These are phyloP conservation scores for Xestobium rufovillosum DNA, from an alignment of 2,888 invertebrate species.

Conservation along the genomic window DNA sequence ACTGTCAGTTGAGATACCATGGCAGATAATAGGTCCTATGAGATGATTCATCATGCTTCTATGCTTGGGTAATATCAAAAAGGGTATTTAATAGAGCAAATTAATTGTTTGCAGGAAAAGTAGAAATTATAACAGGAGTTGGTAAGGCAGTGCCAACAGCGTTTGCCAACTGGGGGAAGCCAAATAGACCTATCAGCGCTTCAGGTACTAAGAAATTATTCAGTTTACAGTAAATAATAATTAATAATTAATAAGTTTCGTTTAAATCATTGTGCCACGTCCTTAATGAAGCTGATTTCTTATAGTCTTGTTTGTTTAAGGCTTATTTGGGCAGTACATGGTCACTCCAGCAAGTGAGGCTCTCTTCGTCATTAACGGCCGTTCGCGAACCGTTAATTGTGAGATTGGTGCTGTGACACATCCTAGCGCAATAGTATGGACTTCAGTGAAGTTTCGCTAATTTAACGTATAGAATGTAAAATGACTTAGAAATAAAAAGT, in stretches of 20 bases:
- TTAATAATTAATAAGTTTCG: constrained; percentile 4
- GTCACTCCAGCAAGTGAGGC: constrained; percentile 64
- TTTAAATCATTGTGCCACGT: no score
- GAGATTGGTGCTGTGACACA: constrained; percentile 62
- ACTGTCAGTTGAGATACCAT: no score
- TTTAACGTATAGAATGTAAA: no score
- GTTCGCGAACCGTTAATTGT: constrained; percentile 64
- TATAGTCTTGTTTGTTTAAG: no score
- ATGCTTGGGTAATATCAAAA: no score
- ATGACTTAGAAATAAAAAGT: no score
- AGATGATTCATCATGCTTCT: no score
- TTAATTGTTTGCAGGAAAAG: constrained; percentile 54
- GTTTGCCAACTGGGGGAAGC: constrained; percentile 56
- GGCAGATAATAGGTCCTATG: no score
- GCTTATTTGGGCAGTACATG: constrained; percentile 65
- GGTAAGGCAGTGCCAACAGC: constrained; percentile 52
- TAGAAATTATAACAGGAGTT: constrained; percentile 68
- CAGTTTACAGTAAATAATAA: neutral
- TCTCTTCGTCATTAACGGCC: constrained; percentile 63
- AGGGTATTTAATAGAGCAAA: no score
- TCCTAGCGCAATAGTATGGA: constrained; percentile 59
- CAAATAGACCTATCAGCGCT: constrained; percentile 58
- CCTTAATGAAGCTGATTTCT: no score
- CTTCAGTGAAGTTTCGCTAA: constrained; percentile 53
- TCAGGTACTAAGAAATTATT: constrained; percentile 44